Evolutionary conservation across 2,888 invertebrate genomes (phyloP), one percentile per base, ranked within the genome.

Genomic region (Idaea biselata): DNA sequence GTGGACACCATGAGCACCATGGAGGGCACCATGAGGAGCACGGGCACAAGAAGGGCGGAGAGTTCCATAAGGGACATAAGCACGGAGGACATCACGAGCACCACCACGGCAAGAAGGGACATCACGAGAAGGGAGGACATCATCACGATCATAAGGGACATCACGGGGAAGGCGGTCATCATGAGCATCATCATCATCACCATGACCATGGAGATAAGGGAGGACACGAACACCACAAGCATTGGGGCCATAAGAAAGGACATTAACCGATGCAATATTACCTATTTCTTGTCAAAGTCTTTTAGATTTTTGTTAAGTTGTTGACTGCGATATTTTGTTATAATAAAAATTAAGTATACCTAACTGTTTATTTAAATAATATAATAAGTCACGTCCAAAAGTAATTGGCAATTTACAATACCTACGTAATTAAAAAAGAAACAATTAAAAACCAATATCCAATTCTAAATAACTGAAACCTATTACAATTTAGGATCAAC

Each of bases 21-120:
- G 97, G 96, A 63, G 95, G 94, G 55, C 95, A 95, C 80, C 95
- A 97, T 79, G 95, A 96, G 78, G 95, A 95, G 79, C 95, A 96
- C 75, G 96, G 95, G 60, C 95, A 96, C 88, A 96, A 96, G 87
- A 96, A 97, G 88, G 97, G 97, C 66, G 96, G 96, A 25, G 95
- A 95, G 75, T 94, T 95, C 89, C 97, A 97, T 87, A 96, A 96
- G 75, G 96, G 96, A 44, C 96, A 96, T 84, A 94, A 96, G 77
- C 95, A 97, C 79, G 94, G 95, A 62, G 96, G 95, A 1, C 95
- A 96, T 75, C 96, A 97, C 77, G 95, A 96, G 73, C 96, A 96
- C 76, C 94, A 96, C 73, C 95, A 96, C 75, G 96, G 96, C 69
- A 96, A 97, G 90, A 96, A 97, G 84, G 96, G 96, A 1, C 95